Base-by-base conservation (phyloP, 2,113 vertebrate species). In the Porphyrio hochstetteri region DNA sequence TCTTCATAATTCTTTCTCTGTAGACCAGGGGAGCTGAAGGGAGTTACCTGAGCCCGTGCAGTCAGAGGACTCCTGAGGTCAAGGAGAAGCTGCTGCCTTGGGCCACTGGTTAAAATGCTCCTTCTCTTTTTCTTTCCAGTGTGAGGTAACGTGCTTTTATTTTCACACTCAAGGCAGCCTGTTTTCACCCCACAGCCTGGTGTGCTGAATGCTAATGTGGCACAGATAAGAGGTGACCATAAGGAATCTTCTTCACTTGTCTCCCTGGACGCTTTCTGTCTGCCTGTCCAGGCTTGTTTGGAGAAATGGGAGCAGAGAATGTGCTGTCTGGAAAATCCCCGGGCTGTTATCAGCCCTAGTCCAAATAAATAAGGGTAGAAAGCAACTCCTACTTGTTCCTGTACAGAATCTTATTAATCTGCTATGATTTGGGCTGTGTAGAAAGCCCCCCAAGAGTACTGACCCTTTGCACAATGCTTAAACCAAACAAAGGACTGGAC, bases 321-420 rank as follows among this genome's bases (percentile, higher is more conserved):
- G 21, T 28, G 36, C 89, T 19, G 36, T 27, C 84, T 94, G 92
- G 91, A 97, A 94, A 96, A 92, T 79, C 84, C 78, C 79, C 8
- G 10, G 56, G 69, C 81, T 85, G 61, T 71, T 91, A 68, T 25
- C 13, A 9, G 86, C 69, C 0, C 38, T 48, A 78, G 64, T 84
- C 79, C 93, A 95, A 95, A 86, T 48, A 95, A 95, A 79, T 64
- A 82, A 4, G 84, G 79, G 83, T 35, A 75, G 76, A 93, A 86
- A 86, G 79, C 79, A 94, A 61, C 80, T 96, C 92, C 88, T 86
- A 68, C 95, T 86, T 44, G 6, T 90, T 91, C 69, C 70, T 46
- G 65, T 70, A 29, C 36, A 33, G 86, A 92, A 78, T 86, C 61
- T 72, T 28, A n/a, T 36, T 83, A 48, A 55, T 94, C 60, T 88